phyloP scores from a whole-genome alignment of 2,113 vertebrate genomes.

The Thinocorus orbignyianus region DNA sequence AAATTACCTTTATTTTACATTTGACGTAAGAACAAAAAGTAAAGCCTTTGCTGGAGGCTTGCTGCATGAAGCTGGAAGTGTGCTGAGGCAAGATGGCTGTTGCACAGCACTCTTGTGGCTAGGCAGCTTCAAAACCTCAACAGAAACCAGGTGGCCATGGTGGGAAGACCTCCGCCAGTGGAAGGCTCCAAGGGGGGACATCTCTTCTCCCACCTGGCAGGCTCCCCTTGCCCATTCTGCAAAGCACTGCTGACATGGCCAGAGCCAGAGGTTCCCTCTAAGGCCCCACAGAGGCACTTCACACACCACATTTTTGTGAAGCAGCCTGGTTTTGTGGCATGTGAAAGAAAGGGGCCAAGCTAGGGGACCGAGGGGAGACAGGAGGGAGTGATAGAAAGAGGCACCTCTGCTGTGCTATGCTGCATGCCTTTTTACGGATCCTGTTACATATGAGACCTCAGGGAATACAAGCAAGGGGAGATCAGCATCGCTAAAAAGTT shows the following conservation, averaged over 20 bases:
- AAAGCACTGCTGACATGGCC: not conserved
- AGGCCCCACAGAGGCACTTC: fast-evolving
- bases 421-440: not conserved
- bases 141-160: fast-evolving
- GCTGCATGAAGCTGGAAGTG: not conserved
- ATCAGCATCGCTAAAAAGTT: not conserved
- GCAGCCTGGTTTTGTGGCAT: not conserved
- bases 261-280: not conserved
- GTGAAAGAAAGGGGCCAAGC: not conserved
- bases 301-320: fast-evolving
- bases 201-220: not conserved
- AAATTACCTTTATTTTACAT: conserved; percentile 5
- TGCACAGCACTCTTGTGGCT: fast-evolving
- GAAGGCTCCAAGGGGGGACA: not conserved
- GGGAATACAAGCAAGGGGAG: not conserved
- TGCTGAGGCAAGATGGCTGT: not conserved
- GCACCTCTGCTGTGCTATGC: not conserved
- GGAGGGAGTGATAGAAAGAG: not conserved
- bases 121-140: not conserved
- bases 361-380: fast-evolving
- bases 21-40: not conserved
- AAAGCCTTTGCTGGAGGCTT: not conserved
- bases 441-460: not conserved
- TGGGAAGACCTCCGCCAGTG: fast-evolving
- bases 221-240: not conserved